These are phyloP conservation scores for Molorchus minor DNA, from an alignment of 2,888 invertebrate species.

Conservation along the genomic window DNA sequence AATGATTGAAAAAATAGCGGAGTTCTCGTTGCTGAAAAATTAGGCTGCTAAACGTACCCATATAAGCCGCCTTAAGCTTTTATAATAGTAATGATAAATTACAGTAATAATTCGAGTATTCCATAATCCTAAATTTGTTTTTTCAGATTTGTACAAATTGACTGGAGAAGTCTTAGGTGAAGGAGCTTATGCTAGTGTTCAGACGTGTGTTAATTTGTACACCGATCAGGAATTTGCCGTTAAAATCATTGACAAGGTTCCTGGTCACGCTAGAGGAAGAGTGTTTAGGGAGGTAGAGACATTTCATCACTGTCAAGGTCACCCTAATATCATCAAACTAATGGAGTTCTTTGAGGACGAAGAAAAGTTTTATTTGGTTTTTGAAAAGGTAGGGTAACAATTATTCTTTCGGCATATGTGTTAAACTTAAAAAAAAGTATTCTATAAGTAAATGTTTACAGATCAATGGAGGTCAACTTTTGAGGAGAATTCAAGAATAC, in stretches of 20 bases:
- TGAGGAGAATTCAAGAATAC: conserved; percentile 92
- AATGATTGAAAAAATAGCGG: no score
- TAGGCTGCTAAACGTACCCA: no score
- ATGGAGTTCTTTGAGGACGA: conserved; percentile 98
- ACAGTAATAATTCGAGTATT: no score
- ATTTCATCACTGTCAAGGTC: conserved; percentile 97
- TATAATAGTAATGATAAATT: no score
- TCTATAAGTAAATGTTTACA: no score
- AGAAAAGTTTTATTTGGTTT: conserved; percentile 96
- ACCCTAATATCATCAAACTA: conserved; percentile 97
- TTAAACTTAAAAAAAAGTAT: background rate
- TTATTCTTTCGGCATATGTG: no score
- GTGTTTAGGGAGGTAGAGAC: conserved; percentile 99
- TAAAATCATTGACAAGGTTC: conserved; percentile 96
- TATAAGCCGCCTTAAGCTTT: no score
- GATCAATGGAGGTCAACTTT: conserved; percentile 92
- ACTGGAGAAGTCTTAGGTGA: conserved; percentile 96
- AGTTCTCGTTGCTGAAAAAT: no score
- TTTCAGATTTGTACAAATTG: conserved; percentile 90
- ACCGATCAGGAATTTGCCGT: conserved; percentile 96
- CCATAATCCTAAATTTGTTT: background rate
- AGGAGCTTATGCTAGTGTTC: conserved; percentile 96
- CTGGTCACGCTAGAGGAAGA: conserved; percentile 91
- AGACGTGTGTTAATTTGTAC: conserved; percentile 90
- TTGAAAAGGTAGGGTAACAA: conserved; percentile 79